These are phyloP conservation scores for Anser brachyrhynchus DNA, from an alignment of 2,113 vertebrate genomes.

Conservation along the genomic window DNA sequence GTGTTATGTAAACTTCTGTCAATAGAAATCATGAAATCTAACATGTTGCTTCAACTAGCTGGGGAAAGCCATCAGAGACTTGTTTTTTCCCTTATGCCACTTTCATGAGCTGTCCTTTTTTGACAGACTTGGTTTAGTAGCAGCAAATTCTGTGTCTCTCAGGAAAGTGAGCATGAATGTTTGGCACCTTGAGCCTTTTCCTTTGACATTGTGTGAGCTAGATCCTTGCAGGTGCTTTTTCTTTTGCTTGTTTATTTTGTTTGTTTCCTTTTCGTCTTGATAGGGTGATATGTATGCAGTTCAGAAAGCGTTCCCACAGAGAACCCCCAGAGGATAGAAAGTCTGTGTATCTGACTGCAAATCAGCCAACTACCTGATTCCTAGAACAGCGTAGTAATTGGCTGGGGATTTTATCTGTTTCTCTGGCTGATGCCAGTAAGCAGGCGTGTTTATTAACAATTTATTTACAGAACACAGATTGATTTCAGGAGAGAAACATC, in stretches of 20 bases:
- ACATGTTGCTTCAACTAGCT: not conserved
- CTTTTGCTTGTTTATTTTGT: not conserved
- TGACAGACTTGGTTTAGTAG: conserved; percentile 6
- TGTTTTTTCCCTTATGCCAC: not conserved
- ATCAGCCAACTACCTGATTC: conserved; percentile 50
- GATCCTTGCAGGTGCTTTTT: not conserved
- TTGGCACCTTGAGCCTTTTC: conserved; percentile 24
- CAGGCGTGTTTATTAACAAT: conserved; percentile 71
- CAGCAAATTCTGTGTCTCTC: conserved; percentile 29
- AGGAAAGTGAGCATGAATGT: conserved; percentile 15
- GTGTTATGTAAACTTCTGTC: not conserved
- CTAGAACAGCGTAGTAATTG: conserved; percentile 52
- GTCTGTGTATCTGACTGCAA: conserved; percentile 52
- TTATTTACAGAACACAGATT: conserved; percentile 75
- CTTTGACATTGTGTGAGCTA: conserved; percentile 17
- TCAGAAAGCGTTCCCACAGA: conserved; percentile 41
- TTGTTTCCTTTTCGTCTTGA: not conserved
- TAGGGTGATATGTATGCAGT: conserved; percentile 21
- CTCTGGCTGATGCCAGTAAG: conserved; percentile 61
- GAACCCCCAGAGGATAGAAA: conserved; percentile 18
- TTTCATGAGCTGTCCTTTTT: conserved; percentile 11
- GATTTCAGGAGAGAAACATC: conserved; percentile 55
- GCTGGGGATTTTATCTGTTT: conserved; percentile 67
- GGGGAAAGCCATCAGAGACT: not conserved
- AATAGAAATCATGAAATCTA: conserved; percentile 7